Conservation (phyloP, 2,113 vertebrate genomes). For the Aleadryas rufinucha region DNA sequence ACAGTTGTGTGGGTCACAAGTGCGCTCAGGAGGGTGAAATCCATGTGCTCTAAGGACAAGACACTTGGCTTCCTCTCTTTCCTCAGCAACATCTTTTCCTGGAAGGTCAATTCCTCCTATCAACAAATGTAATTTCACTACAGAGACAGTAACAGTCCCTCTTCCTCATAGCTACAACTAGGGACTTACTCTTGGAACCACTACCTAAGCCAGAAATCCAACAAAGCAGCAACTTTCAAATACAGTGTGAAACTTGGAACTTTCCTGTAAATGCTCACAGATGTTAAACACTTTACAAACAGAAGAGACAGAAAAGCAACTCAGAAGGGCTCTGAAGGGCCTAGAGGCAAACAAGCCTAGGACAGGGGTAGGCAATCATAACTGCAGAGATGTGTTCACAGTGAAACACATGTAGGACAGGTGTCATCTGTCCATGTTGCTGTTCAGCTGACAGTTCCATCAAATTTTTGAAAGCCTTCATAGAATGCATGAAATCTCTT, state of each 20-base stretch:
- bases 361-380: not conserved
- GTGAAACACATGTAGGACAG: not conserved
- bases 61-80: not conserved
- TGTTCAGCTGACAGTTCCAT: not conserved
- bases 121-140: not conserved
- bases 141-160: not conserved
- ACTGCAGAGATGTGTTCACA: not conserved
- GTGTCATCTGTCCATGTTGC: not conserved
- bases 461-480: not conserved
- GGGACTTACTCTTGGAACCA: not conserved
- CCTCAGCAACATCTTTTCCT: not conserved
- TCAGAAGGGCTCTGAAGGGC: not conserved
- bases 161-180: not conserved
- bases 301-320: not conserved
- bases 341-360: not conserved
- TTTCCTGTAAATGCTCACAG: not conserved
- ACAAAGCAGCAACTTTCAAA: not conserved
- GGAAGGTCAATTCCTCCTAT: not conserved
- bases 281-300: not conserved
- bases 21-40: not conserved
- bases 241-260: rapidly evolving
- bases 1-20: not conserved
- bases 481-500: not conserved
- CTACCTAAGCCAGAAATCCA: not conserved
- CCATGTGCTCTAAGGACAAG: not conserved